phyloP scores from a whole-genome alignment of 2,113 vertebrate species.

The Microcebus jonahi region DNA sequence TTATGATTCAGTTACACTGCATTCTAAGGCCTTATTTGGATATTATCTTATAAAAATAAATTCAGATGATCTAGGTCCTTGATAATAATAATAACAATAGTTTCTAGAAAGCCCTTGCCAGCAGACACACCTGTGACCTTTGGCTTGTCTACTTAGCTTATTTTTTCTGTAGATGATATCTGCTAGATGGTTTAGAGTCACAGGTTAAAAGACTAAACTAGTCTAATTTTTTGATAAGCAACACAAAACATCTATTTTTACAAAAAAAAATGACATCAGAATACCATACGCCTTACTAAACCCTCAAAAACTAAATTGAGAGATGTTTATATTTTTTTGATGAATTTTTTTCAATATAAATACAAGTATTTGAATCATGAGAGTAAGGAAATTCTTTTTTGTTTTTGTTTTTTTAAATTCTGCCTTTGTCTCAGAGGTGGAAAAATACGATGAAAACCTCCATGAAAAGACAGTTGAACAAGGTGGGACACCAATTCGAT shows the following conservation, averaged over 20 bases:
- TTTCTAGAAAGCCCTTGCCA: slow-evolving; percentile 5
- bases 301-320: background rate
- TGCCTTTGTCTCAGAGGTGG: slow-evolving; percentile 89
- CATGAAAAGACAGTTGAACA: slow-evolving; percentile 91
- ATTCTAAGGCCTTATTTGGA: background rate
- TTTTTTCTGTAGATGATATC: background rate
- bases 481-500: slow-evolving; percentile 86
- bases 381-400: background rate
- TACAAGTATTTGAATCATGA: background rate
- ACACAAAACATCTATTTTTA: background rate
- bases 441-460: slow-evolving; percentile 95
- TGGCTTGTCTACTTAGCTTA: background rate
- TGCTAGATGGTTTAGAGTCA: background rate
- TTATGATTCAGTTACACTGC: background rate
- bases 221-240: background rate
- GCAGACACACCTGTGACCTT: background rate
- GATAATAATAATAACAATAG: background rate
- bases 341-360: slow-evolving; percentile 4
- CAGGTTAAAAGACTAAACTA: background rate
- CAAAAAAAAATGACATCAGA: background rate
- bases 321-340: background rate
- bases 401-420: slow-evolving; percentile 30
- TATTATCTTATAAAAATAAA: slow-evolving; percentile 37
- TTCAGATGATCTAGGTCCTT: background rate
- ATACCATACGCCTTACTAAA: background rate